Percentiles rank a stretch among this genome's conserved stretches.
Evolutionary conservation across 2,888 invertebrate species (phyloP).

Genomic region (Clostera curtula): DNA sequence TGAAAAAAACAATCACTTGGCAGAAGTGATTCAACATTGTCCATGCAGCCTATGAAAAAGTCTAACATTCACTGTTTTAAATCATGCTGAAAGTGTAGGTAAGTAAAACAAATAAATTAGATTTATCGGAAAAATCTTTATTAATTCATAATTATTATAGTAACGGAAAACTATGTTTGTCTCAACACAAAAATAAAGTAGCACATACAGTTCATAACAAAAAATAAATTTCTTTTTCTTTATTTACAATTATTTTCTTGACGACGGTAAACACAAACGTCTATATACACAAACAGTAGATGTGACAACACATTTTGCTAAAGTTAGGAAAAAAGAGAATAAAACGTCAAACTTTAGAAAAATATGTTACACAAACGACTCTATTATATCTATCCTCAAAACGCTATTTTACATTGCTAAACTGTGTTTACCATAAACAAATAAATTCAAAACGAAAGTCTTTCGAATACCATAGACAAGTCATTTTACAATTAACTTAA

Average conservation of each 20-base stretch:
- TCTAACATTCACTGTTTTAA: too few relatives aligned
- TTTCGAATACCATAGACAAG: constrained; percentile 31
- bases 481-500: constrained; percentile 44
- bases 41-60: too few relatives aligned
- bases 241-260: constrained; percentile 51
- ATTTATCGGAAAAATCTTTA: constrained; percentile 64
- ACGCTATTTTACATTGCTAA: too few relatives aligned
- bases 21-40: too few relatives aligned
- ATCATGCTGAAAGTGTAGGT: too few relatives aligned
- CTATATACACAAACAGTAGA: constrained; percentile 15
- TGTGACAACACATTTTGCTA: too few relatives aligned
- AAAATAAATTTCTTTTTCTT: constrained; percentile 46
- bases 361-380: too few relatives aligned
- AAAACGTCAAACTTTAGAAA: too few relatives aligned
- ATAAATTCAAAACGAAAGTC: constrained; percentile 29
- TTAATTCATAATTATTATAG: constrained; percentile 53
- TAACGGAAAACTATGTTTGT: constrained; percentile 53
- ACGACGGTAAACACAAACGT: constrained; percentile 31
- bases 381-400: too few relatives aligned
- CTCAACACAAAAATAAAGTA: constrained; percentile 61
- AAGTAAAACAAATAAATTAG: constrained; percentile 24
- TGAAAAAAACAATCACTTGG: too few relatives aligned
- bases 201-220: constrained; percentile 60
- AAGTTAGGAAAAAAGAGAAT: too few relatives aligned
- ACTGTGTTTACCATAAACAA: constrained; percentile 23